Evolutionary conservation across 2,888 invertebrate genomes (phyloP), one percentile per base, ranked within the genome.

Genomic region (Ornithoptera priamus): DNA sequence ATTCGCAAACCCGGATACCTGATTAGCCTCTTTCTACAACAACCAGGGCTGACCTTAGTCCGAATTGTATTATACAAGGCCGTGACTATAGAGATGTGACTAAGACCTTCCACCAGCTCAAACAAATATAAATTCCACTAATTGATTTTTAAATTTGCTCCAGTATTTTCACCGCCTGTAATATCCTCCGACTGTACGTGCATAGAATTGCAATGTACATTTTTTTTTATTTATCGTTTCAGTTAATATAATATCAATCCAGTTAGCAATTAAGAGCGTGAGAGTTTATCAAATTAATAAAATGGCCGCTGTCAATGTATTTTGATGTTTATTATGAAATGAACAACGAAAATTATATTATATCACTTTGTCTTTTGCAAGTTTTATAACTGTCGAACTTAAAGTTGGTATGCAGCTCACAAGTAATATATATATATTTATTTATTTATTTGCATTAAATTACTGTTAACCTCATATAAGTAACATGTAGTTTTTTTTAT

Each of bases 341-440:
- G 53, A 53, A 53, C 30, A 50, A 66, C 59, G 36, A 66, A 60
- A 66, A 66, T 30, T 18, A 66, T 59, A 66, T 59, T 65, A 58
- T 59, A 59, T 59, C 7, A 59, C 65, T 65, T 65, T 59, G 30
- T 59, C 12, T 42, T n/a, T 46, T 42, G 58, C 24, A 15, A 59
- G 59, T 66, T 59, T 60, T 66, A 36, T 59, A 60, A 66, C 66
- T 60, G 59, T 18, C 2, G 39, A 39, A 39, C 42, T 42, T 42
- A 42, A 42, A 42, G 42, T 42, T 42, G 12, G 12, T 12, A 42
- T 42, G 42, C 42, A 42, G 10, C 8, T 42, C 12, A 42, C 12
- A 12, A 42, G 42, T 42, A 42, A 42, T 7, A 42, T 8, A 42
- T 30, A 42, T 42, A 12, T 42, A 42, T 22, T 22, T 22, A 22